Evolutionary conservation across 2,888 invertebrate genomes (phyloP).

Genomic region (Erannis defoliaria): DNA sequence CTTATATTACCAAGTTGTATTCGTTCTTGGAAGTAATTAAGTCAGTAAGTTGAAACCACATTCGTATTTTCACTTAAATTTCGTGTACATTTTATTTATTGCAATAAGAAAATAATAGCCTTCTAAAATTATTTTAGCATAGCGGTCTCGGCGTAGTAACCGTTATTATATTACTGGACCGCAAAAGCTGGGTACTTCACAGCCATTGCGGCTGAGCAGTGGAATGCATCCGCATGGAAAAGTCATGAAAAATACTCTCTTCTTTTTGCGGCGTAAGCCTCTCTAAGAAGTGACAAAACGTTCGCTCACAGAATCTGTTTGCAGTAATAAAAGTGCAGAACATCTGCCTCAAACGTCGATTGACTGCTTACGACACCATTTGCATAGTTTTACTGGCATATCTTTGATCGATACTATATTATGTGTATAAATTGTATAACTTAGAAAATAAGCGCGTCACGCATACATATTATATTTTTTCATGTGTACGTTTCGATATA

Average conservation of each 20-base stretch:
- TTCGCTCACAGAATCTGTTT: slow-evolving; percentile 56
- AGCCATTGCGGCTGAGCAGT: slow-evolving; percentile 70
- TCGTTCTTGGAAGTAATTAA: slow-evolving; percentile 84
- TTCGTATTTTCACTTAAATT: slow-evolving; percentile 69
- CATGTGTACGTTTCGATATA: slow-evolving; percentile 34
- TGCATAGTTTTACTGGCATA: slow-evolving; percentile 38
- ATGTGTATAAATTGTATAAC: slow-evolving; percentile 2
- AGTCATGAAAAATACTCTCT: slow-evolving; percentile 72
- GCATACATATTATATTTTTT: slow-evolving; percentile 17
- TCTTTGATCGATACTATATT: slow-evolving; percentile 1
- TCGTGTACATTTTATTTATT: slow-evolving; percentile 52
- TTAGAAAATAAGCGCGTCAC: neutral
- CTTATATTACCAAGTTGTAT: slow-evolving; percentile 86
- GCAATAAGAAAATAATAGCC: neutral
- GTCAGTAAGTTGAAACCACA: slow-evolving; percentile 78
- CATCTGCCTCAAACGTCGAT: slow-evolving; percentile 49
- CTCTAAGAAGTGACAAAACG: slow-evolving; percentile 75
- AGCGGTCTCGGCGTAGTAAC: slow-evolving; percentile 41
- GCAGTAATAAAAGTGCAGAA: slow-evolving; percentile 65
- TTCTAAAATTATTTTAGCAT: slow-evolving; percentile 48
- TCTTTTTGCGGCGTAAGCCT: slow-evolving; percentile 66
- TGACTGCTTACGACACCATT: slow-evolving; percentile 41
- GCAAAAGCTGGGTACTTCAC: slow-evolving; percentile 64
- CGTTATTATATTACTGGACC: slow-evolving; percentile 66
- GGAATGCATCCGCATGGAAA: slow-evolving; percentile 73